A percentile compares a stretch with the other conserved stretches of the same genome.
phyloP scores from a whole-genome alignment of 2,797 vertebrate genomes.

The Propithecus deckenii region DNA sequence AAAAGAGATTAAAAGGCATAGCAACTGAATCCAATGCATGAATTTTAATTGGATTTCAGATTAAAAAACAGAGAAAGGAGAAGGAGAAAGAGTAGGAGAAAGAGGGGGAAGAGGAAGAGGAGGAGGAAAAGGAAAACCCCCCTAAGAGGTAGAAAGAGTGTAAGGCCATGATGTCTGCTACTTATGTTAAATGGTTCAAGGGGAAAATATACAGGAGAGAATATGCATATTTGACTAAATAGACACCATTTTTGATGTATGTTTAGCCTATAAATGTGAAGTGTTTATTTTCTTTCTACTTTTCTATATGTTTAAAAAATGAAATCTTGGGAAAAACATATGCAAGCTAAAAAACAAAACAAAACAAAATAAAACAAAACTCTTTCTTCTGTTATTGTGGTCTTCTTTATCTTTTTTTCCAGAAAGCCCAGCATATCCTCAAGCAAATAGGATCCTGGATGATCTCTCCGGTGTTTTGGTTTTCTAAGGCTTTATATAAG shows the following conservation, averaged over 20 bases:
- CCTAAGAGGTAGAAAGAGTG: background rate
- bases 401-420: background rate
- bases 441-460: rapidly evolving
- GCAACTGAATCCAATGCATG: background rate
- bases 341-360: background rate
- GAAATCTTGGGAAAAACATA: background rate
- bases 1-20: background rate
- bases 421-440: background rate
- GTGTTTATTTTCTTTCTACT: background rate
- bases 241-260: background rate
- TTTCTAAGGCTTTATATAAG: background rate
- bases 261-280: background rate
- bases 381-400: background rate
- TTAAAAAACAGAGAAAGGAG: background rate
- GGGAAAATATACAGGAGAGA: background rate
- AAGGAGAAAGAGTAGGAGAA: background rate
- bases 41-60: background rate
- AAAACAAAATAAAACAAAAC: background rate
- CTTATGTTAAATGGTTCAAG: background rate
- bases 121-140: background rate
- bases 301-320: background rate
- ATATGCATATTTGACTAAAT: background rate
- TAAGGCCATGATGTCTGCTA: background rate
- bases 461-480: background rate
- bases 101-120: background rate